Evolutionary conservation across 2,113 vertebrate genomes (phyloP).

Genomic region (Camelus bactrianus): DNA sequence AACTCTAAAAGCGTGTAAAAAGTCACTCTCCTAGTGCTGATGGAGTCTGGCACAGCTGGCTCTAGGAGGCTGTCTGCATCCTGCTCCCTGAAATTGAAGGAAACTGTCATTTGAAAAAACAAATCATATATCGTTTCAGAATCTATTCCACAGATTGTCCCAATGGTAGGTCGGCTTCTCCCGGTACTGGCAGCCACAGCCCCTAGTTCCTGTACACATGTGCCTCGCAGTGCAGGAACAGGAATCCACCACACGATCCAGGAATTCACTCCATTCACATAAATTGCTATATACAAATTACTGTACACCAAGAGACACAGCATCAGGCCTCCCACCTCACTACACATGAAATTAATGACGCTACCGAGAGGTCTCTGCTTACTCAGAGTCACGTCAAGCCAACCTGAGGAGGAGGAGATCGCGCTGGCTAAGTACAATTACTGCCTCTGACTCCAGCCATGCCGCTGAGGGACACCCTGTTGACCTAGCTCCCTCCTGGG

Average conservation of each 20-base stretch:
- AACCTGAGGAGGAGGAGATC: neutral
- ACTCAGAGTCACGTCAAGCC: neutral
- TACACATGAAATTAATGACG: neutral
- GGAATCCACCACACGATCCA: neutral
- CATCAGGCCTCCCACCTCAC: constrained; percentile 42
- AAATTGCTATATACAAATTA: constrained; percentile 47
- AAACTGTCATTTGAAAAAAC: constrained; percentile 16
- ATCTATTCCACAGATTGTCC: neutral
- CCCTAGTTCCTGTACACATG: neutral
- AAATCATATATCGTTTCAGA: neutral
- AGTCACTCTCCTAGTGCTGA: neutral
- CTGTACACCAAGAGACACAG: constrained; percentile 16
- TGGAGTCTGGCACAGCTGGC: neutral
- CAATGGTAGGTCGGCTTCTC: neutral
- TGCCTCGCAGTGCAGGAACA: neutral
- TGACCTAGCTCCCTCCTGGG: neutral
- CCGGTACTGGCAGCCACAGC: neutral
- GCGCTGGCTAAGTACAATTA: neutral
- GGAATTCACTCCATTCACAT: constrained; percentile 20
- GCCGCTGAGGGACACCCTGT: neutral
- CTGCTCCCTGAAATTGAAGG: constrained; percentile 46
- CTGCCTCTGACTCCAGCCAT: neutral
- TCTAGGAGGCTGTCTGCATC: neutral
- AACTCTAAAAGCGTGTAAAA: neutral
- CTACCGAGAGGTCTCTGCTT: neutral